phyloP scores from a whole-genome alignment of 1,140 invertebrate species.

The Sinella curviseta region DNA sequence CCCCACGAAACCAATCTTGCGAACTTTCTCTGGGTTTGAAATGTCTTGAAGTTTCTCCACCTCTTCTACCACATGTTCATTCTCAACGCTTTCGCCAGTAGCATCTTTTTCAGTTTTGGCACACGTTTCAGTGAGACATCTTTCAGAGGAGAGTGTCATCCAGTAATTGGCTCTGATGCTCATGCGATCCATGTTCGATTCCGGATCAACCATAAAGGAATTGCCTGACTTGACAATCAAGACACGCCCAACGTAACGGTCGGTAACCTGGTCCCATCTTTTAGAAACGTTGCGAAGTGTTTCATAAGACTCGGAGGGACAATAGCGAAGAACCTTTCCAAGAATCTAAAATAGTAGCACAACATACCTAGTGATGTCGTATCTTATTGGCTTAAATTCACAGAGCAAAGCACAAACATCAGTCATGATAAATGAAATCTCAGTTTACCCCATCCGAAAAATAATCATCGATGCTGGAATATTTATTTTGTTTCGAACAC shows the following conservation, averaged over 20 bases:
- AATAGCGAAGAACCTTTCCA: neutral
- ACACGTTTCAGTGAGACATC: neutral
- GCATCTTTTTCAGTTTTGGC: neutral
- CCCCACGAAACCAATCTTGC: neutral
- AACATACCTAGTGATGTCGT: too few species aligned
- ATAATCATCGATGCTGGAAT: too few species aligned
- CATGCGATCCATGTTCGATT: neutral
- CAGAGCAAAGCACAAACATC: too few species aligned
- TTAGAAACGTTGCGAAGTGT: neutral
- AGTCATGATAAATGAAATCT: too few species aligned
- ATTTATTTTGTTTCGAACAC: too few species aligned
- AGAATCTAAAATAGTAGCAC: neutral
- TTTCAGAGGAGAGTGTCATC: neutral
- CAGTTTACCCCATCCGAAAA: too few species aligned
- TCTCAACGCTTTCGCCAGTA: neutral
- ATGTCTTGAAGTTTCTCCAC: neutral
- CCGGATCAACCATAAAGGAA: neutral
- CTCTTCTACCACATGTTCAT: neutral
- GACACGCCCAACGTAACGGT: neutral
- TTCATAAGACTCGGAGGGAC: neutral
- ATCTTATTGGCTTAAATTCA: too few species aligned
- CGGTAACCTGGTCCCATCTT: neutral
- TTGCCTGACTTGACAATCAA: neutral
- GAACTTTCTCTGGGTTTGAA: neutral
- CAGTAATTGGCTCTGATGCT: neutral